Conservation (phyloP, 2,113 vertebrate genomes). For the Hucho hucho region DNA sequence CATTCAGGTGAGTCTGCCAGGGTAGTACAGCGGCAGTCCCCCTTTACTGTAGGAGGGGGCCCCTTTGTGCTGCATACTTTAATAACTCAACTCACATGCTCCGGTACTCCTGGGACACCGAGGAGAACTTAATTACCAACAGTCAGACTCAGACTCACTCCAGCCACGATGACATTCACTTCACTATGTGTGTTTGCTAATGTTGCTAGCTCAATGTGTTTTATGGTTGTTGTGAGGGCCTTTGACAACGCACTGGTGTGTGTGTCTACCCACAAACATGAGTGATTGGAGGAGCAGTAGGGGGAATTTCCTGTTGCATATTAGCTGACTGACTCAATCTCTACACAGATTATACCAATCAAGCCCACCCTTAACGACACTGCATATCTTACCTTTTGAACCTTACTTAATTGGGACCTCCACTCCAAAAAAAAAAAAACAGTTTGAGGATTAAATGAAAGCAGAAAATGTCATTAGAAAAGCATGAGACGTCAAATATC, state of each 20-base stretch:
- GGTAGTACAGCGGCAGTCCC: conserved; percentile 36
- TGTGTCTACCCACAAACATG: too few relatives aligned
- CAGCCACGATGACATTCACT: conserved; percentile 49
- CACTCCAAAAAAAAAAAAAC: conserved; percentile 23
- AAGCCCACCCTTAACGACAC: conserved; percentile 9
- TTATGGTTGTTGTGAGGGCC: background rate
- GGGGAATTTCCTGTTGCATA: conserved; percentile 23
- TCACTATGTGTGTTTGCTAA: conserved; percentile 27
- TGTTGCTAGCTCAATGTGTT: background rate
- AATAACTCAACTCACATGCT: conserved; percentile 55
- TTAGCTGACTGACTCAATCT: background rate
- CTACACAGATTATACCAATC: conserved; percentile 6
- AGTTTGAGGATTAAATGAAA: background rate
- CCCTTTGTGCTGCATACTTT: conserved; percentile 64
- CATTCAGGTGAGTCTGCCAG: conserved; percentile 15
- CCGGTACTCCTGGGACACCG: conserved; percentile 51
- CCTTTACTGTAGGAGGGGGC: conserved; percentile 43
- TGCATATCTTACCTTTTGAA: background rate
- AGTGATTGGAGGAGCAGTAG: background rate
- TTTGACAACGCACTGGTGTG: background rate
- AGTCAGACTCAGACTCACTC: conserved; percentile 36
- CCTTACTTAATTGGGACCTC: background rate
- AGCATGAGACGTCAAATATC: background rate
- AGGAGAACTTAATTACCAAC: conserved; percentile 59
- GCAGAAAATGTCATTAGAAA: background rate